phyloP scores from a whole-genome alignment of 2,888 invertebrate genomes.

The Mesopsocus fuscifrons region DNA sequence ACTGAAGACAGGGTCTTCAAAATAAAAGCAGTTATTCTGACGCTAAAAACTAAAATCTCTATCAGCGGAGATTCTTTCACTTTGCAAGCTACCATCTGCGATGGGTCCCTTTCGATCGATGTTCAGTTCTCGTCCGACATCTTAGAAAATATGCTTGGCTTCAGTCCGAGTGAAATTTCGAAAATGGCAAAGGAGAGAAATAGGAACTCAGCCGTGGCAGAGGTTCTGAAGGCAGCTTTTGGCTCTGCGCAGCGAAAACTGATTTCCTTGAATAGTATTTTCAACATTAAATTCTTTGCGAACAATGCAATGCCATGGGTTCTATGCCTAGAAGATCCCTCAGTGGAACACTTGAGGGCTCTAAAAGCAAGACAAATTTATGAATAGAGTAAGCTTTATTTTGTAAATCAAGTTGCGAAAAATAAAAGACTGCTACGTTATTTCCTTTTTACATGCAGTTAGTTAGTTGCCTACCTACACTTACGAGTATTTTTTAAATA shows the following conservation, averaged over 20 bases:
- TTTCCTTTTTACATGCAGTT: too few relatives aligned
- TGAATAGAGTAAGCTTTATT: too few relatives aligned
- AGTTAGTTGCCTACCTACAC: too few relatives aligned
- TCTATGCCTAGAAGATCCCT: neutral
- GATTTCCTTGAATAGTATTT: neutral
- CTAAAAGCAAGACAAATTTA: constrained; percentile 1
- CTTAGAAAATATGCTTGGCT: constrained; percentile 1
- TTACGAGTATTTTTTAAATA: too few relatives aligned
- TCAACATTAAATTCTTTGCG: neutral
- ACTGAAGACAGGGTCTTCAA: neutral
- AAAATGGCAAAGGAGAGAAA: neutral
- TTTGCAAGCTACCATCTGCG: neutral
- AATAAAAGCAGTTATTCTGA: constrained; percentile 5
- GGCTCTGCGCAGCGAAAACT: neutral
- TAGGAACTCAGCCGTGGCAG: neutral
- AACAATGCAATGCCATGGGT: neutral
- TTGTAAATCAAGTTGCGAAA: too few relatives aligned
- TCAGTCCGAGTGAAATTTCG: neutral
- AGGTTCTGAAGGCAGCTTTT: neutral
- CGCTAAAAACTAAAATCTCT: neutral
- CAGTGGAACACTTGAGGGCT: neutral
- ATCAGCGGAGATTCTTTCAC: neutral
- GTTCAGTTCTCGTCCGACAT: constrained; percentile 1
- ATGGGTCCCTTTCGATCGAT: neutral
- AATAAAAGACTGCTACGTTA: too few relatives aligned